Base-by-base conservation (phyloP, 1,140 invertebrate species). In the Aethina tumida region DNA sequence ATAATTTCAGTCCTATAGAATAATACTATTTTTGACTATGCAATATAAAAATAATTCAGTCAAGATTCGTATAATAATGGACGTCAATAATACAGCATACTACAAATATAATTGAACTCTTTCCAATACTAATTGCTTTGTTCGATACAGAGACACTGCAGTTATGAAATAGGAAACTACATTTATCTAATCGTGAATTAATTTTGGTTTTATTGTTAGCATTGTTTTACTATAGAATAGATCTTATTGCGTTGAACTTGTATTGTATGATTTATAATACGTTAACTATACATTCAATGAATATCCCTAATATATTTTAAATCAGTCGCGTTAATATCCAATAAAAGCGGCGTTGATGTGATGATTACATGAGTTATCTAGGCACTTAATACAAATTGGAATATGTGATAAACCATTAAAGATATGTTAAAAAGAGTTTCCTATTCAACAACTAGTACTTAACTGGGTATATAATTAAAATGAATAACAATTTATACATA, bases 31-130 rank as follows among this genome's bases (percentile, higher is more conserved):
- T 39, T 34, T 36, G 29, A 39, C 39, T 41, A 43, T 32, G 30
- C 22, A 33, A 38, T 47, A 47, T 36, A 47, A 47, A 47, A 47
- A 47, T 47, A 47, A 42, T 42, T 47, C 44, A 47, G 44, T 47
- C 44, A 47, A 30, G 27, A 33, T 47, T 42, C 18, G 24, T 47
- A 41, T 43, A 39, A 40, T 20, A 44, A 43, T 47, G 44, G 44
- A 47, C 43, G 43, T 45, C 37, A 45, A 45, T 36, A 41, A 42
- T 16, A 41, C 39, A 47, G 39, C 44, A 37, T 19, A 36, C 33
- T 46, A 40, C 37, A 40, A 35, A 17, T 18, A 26, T 46, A 46
- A 47, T 47, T 47, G 40, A 42, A 37, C 44, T 31, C 25, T 34
- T 28, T 35, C 14, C 12, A 24, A 16, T 9, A 22, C 14, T 31